phyloP scores from a whole-genome alignment of 2,888 invertebrate species.

The Dinocampus coccinellae region DNA sequence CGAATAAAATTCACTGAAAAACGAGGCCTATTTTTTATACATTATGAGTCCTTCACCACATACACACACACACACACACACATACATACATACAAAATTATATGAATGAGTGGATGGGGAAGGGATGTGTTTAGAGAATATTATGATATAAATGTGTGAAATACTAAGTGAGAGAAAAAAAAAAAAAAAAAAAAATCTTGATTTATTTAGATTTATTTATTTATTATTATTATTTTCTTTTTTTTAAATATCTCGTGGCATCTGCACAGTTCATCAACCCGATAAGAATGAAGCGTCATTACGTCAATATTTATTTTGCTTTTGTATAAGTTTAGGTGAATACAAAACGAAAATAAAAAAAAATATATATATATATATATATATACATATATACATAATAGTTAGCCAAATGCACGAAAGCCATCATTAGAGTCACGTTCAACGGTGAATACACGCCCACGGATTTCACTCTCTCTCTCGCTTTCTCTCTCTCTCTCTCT shows the following conservation, averaged over 20 bases:
- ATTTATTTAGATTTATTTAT: conserved; percentile 13
- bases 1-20: neutral
- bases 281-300: conserved; percentile 15
- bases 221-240: no score
- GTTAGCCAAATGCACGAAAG: conserved; percentile 31
- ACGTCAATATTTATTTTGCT: conserved; percentile 20
- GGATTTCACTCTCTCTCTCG: conserved; percentile 33
- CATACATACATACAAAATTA: neutral
- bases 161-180: no score
- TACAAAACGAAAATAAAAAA: neutral
- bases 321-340: conserved; percentile 19
- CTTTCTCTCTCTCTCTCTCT: neutral
- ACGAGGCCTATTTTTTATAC: conserved; percentile 6
- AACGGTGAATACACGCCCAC: conserved; percentile 28
- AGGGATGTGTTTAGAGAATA: neutral
- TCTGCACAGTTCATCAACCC: conserved; percentile 12
- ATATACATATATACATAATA: conserved; percentile 17
- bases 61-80: no score
- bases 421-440: conserved; percentile 32
- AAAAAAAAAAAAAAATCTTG: neutral
- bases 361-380: conserved; percentile 13
- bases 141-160: conserved; percentile 7
- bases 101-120: no score
- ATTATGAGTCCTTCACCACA: neutral
- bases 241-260: neutral